These are phyloP conservation scores for Oedothorax gibbosus DNA, from an alignment of 1,140 invertebrate genomes.

Conservation along the genomic window DNA sequence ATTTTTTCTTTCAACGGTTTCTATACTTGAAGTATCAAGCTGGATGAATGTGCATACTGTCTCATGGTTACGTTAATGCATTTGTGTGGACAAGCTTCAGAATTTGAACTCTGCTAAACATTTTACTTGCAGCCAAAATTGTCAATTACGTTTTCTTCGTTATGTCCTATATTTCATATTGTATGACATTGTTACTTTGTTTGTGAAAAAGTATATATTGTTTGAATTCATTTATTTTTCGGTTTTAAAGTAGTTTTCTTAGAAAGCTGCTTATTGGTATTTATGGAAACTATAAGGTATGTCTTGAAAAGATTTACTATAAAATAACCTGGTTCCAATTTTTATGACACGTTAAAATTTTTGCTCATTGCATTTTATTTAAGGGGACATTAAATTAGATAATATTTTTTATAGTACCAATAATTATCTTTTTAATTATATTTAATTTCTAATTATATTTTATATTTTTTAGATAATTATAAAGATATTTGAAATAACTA, in stretches of 20 bases:
- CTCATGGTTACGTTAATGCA: constrained; percentile 14
- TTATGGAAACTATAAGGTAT: too few species aligned
- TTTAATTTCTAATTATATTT: too few species aligned
- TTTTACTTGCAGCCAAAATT: constrained; percentile 52
- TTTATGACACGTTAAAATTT: neutral
- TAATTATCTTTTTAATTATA: too few species aligned
- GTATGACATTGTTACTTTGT: constrained; percentile 28
- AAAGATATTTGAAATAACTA: too few species aligned
- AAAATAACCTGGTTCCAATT: neutral
- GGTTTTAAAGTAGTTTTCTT: neutral
- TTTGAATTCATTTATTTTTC: constrained; percentile 18
- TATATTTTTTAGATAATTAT: too few species aligned
- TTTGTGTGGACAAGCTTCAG: constrained; percentile 44
- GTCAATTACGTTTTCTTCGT: constrained; percentile 44
- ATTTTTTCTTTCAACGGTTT: constrained; percentile 32
- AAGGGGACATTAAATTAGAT: too few species aligned
- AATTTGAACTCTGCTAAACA: constrained; percentile 48
- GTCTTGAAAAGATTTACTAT: neutral
- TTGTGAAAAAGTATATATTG: constrained; percentile 25
- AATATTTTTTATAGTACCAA: too few species aligned
- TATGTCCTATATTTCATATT: constrained; percentile 40
- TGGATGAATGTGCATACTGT: constrained; percentile 13
- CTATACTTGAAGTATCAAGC: neutral
- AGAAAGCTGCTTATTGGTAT: too few species aligned
- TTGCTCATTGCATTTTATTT: neutral